Conservation (phyloP, 2,888 invertebrate species). For the Itoplectis maculator region DNA sequence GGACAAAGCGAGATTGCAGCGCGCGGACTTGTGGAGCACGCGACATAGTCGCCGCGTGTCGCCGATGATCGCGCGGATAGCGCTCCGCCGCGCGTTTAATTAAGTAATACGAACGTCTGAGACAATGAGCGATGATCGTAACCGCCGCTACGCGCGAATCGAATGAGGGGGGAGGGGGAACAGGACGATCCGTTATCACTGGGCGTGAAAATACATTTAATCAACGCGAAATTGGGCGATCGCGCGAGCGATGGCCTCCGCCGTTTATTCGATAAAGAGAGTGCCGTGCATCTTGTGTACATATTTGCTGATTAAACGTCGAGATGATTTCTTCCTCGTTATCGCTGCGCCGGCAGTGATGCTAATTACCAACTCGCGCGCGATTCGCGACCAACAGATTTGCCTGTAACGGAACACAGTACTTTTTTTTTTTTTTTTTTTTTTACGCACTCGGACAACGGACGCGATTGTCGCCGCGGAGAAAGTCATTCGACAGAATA, state of each 20-base stretch:
- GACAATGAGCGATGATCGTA: not conserved
- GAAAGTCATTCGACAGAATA: not conserved
- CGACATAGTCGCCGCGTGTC: not conserved
- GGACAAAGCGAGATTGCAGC: constrained; percentile 12
- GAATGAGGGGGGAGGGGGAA: too few relatives aligned
- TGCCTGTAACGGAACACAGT: too few relatives aligned
- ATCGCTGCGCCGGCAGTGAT: too few relatives aligned
- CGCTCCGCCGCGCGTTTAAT: constrained; percentile 8
- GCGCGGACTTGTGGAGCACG: not conserved
- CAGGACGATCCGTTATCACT: constrained; percentile 49
- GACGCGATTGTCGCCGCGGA: not conserved
- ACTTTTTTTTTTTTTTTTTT: not conserved
- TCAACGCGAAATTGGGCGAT: constrained; percentile 53
- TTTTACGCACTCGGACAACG: not conserved
- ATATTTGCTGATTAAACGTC: not conserved
- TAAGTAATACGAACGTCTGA: constrained; percentile 10
- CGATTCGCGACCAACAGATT: too few relatives aligned
- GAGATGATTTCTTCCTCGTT: too few relatives aligned
- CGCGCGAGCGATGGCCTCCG: constrained; percentile 49
- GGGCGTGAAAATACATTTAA: constrained; percentile 56
- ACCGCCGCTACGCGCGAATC: too few relatives aligned
- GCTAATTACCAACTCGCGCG: too few relatives aligned
- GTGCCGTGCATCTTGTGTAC: not conserved
- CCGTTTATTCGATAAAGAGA: constrained; percentile 37
- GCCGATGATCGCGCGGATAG: too few relatives aligned